These are phyloP conservation scores for Amblyjoppa proteus DNA, from an alignment of 2,888 invertebrate species.

Conservation along the genomic window DNA sequence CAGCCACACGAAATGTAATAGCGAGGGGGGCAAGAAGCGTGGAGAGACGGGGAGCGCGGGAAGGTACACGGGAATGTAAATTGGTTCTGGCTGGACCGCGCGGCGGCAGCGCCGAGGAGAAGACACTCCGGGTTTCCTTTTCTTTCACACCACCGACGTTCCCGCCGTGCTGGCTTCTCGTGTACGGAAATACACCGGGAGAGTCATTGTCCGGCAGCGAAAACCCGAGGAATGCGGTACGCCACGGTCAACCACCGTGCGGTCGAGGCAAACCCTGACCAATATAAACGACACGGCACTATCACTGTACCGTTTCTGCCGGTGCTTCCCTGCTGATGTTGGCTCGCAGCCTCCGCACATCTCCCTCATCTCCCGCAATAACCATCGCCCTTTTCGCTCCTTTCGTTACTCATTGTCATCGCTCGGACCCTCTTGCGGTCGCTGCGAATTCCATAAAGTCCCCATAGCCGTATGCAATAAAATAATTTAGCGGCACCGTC, in stretches of 20 bases:
- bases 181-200: slow-evolving; percentile 30
- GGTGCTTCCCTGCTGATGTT: slow-evolving; percentile 41
- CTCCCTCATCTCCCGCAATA: neutral
- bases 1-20: slow-evolving; percentile 50
- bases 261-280: slow-evolving; percentile 56
- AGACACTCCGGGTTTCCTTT: slow-evolving; percentile 63
- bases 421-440: neutral
- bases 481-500: neutral
- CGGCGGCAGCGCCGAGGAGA: slow-evolving; percentile 50
- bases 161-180: slow-evolving; percentile 40
- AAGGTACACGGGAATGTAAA: slow-evolving; percentile 70
- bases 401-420: slow-evolving; percentile 4
- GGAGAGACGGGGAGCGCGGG: slow-evolving; percentile 42
- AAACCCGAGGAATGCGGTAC: slow-evolving; percentile 66
- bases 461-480: neutral
- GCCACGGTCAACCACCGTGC: slow-evolving; percentile 62
- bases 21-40: slow-evolving; percentile 47
- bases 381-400: neutral
- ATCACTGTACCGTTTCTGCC: slow-evolving; percentile 24
- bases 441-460: neutral
- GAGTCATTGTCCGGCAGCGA: slow-evolving; percentile 64
- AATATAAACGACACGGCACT: slow-evolving; percentile 41
- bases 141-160: slow-evolving; percentile 60
- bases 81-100: slow-evolving; percentile 65
- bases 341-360: slow-evolving; percentile 3